Evolutionary conservation across 2,797 vertebrate species (phyloP).

Genomic region (Peromyscus nudipes): DNA sequence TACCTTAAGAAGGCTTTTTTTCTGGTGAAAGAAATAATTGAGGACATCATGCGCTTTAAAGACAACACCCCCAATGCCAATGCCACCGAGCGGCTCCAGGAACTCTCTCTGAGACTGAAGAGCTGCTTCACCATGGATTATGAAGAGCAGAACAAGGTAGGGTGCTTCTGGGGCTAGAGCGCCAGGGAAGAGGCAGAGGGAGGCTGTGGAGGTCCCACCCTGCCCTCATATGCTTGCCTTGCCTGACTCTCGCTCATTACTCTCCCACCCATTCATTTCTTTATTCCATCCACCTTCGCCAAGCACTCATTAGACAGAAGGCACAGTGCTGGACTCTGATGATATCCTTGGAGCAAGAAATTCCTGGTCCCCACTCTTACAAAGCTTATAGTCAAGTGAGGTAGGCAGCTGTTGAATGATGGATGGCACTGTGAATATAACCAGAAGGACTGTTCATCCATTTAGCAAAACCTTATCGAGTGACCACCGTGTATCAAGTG

Average conservation of each 20-base stretch:
- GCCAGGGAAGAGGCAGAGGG: background rate
- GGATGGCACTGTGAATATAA: background rate
- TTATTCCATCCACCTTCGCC: background rate
- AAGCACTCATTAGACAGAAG: background rate
- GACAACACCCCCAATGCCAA: conserved; percentile 82
- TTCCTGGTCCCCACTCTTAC: background rate
- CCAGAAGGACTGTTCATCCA: background rate
- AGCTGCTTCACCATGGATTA: conserved; percentile 82
- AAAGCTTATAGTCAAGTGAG: background rate
- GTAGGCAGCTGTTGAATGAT: background rate
- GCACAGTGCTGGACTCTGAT: background rate
- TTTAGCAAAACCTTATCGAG: background rate
- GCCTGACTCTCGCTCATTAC: background rate
- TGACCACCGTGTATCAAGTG: background rate
- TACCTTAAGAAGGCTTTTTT: conserved; percentile 88
- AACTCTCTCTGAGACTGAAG: conserved; percentile 76
- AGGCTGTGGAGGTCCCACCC: background rate
- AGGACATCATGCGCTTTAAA: conserved; percentile 85
- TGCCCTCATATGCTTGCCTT: background rate
- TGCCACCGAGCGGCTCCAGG: conserved; percentile 71
- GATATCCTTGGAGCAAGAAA: background rate
- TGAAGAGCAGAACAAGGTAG: conserved; percentile 83
- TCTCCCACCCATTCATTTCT: background rate
- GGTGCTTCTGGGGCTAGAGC: background rate
- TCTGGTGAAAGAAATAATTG: conserved; percentile 84